Conservation (phyloP, 2,113 vertebrate genomes). For the Cariama cristata region DNA sequence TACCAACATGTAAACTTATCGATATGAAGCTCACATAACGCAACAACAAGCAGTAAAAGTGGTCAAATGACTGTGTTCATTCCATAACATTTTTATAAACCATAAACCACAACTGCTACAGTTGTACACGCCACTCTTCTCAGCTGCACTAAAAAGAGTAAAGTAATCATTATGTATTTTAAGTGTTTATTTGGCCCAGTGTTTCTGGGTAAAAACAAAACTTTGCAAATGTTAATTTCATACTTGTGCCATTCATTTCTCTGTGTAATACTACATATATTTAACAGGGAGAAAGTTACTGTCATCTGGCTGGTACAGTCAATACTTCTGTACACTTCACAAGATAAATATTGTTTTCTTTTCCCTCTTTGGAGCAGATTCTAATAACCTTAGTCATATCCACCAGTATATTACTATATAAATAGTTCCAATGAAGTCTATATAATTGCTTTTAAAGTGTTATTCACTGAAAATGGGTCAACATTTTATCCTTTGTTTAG, state of each 20-base stretch:
- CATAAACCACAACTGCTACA: neutral
- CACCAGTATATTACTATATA: neutral
- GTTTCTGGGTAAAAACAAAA: constrained; percentile 7
- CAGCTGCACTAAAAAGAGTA: neutral
- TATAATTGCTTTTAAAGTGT: constrained; percentile 1
- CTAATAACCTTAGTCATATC: neutral
- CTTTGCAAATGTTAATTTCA: neutral
- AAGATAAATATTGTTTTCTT: neutral
- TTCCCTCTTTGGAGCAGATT: neutral
- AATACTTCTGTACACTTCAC: neutral
- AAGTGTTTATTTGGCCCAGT: neutral
- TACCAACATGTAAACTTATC: neutral
- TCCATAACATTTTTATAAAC: constrained; percentile 2
- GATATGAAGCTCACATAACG: neutral
- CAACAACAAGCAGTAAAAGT: constrained; percentile 22
- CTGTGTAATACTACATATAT: neutral
- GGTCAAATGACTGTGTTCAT: neutral
- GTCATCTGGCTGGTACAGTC: neutral
- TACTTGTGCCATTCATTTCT: neutral
- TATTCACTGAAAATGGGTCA: neutral
- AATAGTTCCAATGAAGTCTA: neutral
- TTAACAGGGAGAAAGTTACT: neutral
- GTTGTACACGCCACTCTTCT: neutral
- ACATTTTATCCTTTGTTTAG: neutral
- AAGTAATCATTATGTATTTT: neutral